phyloP scores from a whole-genome alignment of 1,140 invertebrate genomes.

The Drosophila pachea region DNA sequence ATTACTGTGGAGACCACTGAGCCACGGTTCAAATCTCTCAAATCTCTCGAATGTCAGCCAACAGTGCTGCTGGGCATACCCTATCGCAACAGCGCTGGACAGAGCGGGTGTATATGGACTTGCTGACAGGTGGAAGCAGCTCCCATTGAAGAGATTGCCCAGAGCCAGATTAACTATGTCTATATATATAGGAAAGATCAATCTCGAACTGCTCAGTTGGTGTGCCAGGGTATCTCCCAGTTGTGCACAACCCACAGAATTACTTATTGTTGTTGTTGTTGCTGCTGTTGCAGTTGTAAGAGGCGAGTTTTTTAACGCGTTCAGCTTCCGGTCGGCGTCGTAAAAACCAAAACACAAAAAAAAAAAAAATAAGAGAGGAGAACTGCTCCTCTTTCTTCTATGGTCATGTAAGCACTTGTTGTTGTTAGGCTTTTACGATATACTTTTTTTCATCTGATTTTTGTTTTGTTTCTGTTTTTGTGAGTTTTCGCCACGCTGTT shows the following conservation, averaged over 20 bases:
- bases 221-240: neutral
- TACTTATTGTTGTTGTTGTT: neutral
- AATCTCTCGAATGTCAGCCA: slow-evolving; percentile 22
- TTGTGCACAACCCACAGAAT: neutral
- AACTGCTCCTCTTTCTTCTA: slow-evolving; percentile 56
- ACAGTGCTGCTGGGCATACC: slow-evolving; percentile 35
- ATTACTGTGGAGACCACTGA: slow-evolving; percentile 15
- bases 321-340: slow-evolving; percentile 56
- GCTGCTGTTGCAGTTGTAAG: slow-evolving; percentile 15
- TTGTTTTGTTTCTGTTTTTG: slow-evolving; percentile 7
- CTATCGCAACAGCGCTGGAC: neutral
- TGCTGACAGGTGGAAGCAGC: too few species aligned
- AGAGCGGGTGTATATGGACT: too few species aligned
- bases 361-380: slow-evolving; percentile 14
- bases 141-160: too few species aligned
- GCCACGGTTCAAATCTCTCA: slow-evolving; percentile 10
- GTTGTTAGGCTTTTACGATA: slow-evolving; percentile 51
- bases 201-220: too few species aligned
- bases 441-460: slow-evolving; percentile 24
- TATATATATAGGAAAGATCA: too few species aligned
- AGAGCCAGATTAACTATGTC: too few species aligned
- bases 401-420: slow-evolving; percentile 31
- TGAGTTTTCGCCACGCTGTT: slow-evolving; percentile 42
- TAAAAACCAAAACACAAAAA: slow-evolving; percentile 51
- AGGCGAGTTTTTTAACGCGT: slow-evolving; percentile 43